Percentiles rank a stretch among this genome's conserved stretches.
Evolutionary conservation across 2,888 invertebrate genomes (phyloP).

Genomic region (Lochmaea capreae): DNA sequence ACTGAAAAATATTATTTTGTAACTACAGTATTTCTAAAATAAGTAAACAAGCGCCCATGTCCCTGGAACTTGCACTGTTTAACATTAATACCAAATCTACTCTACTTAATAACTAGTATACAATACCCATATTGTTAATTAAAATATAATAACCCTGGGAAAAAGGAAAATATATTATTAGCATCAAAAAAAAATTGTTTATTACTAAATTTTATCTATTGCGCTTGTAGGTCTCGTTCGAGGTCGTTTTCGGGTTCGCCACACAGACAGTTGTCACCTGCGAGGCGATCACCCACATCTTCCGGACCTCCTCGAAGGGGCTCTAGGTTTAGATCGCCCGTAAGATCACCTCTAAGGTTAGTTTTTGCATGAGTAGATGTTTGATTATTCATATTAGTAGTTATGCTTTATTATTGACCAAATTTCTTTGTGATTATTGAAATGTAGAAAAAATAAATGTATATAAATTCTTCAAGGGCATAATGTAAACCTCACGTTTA

Average conservation of each 20-base stretch:
- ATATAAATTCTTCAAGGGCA: too few relatives aligned
- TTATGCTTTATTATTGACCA: too few relatives aligned
- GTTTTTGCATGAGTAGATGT: conserved; percentile 44
- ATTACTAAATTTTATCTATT: conserved; percentile 28
- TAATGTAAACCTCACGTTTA: too few relatives aligned
- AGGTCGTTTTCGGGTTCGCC: conserved; percentile 70
- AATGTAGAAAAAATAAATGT: too few relatives aligned
- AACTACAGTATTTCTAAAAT: too few relatives aligned
- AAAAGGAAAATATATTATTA: background rate
- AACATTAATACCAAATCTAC: too few relatives aligned
- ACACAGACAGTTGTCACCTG: conserved; percentile 61
- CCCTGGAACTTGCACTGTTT: too few relatives aligned
- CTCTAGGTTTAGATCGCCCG: conserved; percentile 68
- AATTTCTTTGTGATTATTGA: too few relatives aligned
- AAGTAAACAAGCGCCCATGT: too few relatives aligned
- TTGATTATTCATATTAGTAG: background rate
- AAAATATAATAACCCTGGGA: background rate
- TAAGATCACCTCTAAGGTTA: conserved; percentile 65
- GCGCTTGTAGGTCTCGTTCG: conserved; percentile 72
- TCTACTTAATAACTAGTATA: too few relatives aligned
- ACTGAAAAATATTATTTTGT: background rate
- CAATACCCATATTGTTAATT: background rate
- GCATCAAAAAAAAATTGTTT: background rate
- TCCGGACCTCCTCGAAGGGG: conserved; percentile 52
- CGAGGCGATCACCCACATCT: conserved; percentile 58